Evolutionary conservation across 2,797 vertebrate species (phyloP), one percentile per base, ranked within the genome.

Genomic region (Mormyrus proboscirostris): DNA sequence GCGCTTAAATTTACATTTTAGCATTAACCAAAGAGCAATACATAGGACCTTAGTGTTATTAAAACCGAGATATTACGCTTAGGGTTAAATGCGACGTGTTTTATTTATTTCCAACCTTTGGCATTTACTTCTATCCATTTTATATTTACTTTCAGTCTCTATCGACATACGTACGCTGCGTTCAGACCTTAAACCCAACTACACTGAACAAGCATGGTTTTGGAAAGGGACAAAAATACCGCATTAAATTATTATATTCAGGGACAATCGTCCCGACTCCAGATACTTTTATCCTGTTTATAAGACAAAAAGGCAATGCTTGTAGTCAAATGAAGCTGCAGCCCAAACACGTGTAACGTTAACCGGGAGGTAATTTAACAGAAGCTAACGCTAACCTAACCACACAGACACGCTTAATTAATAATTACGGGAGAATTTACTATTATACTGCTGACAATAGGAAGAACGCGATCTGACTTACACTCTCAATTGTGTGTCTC

Each of bases 401-500:
- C 51, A 62, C 33, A 16, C 41, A 44, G 8, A 50, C 8, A 29
- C 4, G 38, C 38, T 84, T 57, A 65, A 9, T 41, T 4, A 50
- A 5, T 57, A 65, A 9, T 41, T 4, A 50, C 5, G 1, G 0
- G 29, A 10, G 62, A 47, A 14, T 44, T 65, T 69, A 49, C 41
- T 49, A 33, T 69, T 65, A 14, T n/a, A 50, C 49, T 5, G 10
- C 14, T 6, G 14, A 47, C 5, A 88, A 19, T 9, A 85, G 22
- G 7, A 50, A 25, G 19, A 14, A 51, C 16, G 47, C 5, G 53
- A 33, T 86, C 51, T 19, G 73, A 89, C 93, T 92, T 90, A 93
- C 93, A 93, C 89, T 92, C 92, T 90, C 76, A 93, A 90, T 83
- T 91, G 90, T 57, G 89, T 91, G 14, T 92, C 93, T 79, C 76